Conservation (phyloP, 2,113 vertebrate genomes). For the Melospiza georgiana region DNA sequence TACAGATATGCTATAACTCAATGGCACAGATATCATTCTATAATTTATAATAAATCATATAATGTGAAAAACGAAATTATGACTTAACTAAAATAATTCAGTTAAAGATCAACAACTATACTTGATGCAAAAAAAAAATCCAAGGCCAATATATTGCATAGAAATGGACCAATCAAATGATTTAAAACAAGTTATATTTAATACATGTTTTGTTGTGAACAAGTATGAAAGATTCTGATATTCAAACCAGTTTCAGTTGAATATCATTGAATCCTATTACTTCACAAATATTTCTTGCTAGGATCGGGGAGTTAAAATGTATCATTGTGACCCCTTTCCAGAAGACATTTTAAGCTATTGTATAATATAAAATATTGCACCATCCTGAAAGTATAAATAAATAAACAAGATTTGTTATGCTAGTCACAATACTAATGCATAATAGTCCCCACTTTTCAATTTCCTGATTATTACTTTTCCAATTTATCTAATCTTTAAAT, state of each 20-base stretch:
- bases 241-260: background rate
- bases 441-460: conserved; percentile 63
- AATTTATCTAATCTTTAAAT: conserved; percentile 68
- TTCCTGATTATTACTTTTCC: conserved; percentile 70
- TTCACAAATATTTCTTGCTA: background rate
- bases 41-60: background rate
- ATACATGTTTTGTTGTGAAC: background rate
- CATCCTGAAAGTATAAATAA: conserved; percentile 26
- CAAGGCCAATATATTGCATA: rapidly evolving
- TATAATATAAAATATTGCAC: conserved; percentile 20
- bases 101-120: background rate
- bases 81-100: background rate
- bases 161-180: background rate
- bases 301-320: background rate
- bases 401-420: conserved; percentile 43
- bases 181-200: background rate
- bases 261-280: background rate
- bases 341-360: conserved; percentile 3
- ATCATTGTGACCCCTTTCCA: background rate
- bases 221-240: background rate
- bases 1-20: background rate
- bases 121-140: background rate
- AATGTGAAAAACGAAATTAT: background rate
- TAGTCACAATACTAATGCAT: conserved; percentile 52
- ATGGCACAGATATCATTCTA: background rate